phyloP scores from a whole-genome alignment of 2,888 invertebrate species.

The Lapara coniferarum region DNA sequence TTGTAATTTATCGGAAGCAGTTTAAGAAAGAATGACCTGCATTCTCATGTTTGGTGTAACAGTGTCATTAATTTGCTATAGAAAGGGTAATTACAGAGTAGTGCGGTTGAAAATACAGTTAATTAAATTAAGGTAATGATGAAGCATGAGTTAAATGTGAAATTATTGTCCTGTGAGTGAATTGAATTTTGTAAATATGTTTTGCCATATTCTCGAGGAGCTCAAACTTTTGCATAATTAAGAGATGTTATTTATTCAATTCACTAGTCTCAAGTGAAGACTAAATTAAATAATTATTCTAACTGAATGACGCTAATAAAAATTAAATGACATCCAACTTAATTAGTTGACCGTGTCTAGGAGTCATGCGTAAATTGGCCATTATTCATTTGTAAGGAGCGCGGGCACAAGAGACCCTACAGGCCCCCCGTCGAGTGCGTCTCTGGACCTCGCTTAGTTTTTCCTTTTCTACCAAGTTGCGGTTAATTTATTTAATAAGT shows the following conservation, averaged over 20 bases:
- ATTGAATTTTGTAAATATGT: no score
- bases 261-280: constrained; percentile 7
- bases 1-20: neutral
- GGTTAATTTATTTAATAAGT: constrained; percentile 83
- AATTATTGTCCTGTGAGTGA: no score
- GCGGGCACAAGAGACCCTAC: constrained; percentile 31
- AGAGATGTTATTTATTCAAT: neutral
- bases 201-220: no score
- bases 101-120: no score
- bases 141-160: no score
- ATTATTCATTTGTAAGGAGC: constrained; percentile 11
- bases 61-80: no score
- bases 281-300: constrained; percentile 18
- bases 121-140: no score
- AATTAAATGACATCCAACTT: constrained; percentile 14
- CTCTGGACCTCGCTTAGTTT: constrained; percentile 61
- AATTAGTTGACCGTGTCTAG: constrained; percentile 23
- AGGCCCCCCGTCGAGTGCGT: constrained; percentile 30
- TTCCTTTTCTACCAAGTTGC: constrained; percentile 76
- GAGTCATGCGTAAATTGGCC: constrained; percentile 21
- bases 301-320: constrained; percentile 19
- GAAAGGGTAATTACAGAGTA: no score
- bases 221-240: neutral
- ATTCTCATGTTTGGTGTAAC: no score
- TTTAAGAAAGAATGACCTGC: no score